Evolutionary conservation across 2,797 vertebrate genomes (phyloP).

Genomic region (Helarctos malayanus): DNA sequence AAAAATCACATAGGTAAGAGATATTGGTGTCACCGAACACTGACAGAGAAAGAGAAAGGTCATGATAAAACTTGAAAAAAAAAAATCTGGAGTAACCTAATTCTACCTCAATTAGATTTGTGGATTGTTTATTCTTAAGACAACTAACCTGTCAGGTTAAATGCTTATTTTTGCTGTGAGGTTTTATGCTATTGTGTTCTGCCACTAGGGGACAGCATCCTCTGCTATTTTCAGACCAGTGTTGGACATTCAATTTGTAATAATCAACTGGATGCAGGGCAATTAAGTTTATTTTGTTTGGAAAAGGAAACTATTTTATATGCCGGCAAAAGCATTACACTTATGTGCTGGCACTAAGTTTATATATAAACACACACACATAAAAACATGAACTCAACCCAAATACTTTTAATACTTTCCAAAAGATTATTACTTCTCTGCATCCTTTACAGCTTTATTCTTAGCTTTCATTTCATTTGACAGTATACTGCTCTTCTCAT

Average conservation of each 20-base stretch:
- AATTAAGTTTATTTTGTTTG: neutral
- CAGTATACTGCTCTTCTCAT: conserved; percentile 93
- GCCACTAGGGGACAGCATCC: conserved; percentile 65
- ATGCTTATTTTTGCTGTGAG: neutral
- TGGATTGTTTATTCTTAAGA: conserved; percentile 3
- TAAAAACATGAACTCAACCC: conserved; percentile 33
- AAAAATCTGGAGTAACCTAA: conserved; percentile 12
- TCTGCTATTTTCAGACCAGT: neutral
- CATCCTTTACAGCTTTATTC: conserved; percentile 94
- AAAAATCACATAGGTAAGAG: conserved; percentile 3
- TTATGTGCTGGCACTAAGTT: neutral
- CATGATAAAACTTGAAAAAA: neutral
- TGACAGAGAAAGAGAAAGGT: neutral
- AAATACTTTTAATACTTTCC: conserved; percentile 66
- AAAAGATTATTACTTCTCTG: conserved; percentile 93
- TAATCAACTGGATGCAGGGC: neutral
- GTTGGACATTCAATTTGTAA: neutral
- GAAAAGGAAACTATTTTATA: neutral
- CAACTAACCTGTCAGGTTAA: neutral
- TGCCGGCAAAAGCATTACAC: neutral
- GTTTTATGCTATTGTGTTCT: conserved; percentile 33
- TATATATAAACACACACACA: conserved; percentile 16
- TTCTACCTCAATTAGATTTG: neutral
- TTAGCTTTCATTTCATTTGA: conserved; percentile 93
- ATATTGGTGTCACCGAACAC: neutral